Conservation (phyloP, 2,797 vertebrate species). For the Chrosomus eos region DNA sequence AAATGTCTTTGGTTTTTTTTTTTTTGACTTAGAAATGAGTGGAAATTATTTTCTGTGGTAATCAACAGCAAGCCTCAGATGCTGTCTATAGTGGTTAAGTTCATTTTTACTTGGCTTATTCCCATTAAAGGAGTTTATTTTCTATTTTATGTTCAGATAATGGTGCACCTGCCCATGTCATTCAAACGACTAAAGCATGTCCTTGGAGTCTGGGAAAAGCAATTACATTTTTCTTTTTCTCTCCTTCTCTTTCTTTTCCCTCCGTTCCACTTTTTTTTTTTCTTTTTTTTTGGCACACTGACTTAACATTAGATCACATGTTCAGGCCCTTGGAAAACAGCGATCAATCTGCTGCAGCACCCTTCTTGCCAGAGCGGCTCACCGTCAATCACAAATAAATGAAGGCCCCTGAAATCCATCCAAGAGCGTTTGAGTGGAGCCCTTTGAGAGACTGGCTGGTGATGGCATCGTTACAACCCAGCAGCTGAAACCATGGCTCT, state of each 20-base stretch:
- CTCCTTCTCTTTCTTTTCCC: slow-evolving; percentile 35
- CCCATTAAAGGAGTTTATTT: slow-evolving; percentile 11
- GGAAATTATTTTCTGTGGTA: background rate
- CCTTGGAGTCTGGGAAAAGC: slow-evolving; percentile 47
- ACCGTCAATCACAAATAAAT: slow-evolving; percentile 61
- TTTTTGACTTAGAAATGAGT: background rate
- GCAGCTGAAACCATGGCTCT: slow-evolving; percentile 9
- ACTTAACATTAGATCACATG: slow-evolving; percentile 68
- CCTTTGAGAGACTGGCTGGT: slow-evolving; percentile 33
- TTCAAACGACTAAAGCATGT: background rate
- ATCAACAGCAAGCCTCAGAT: slow-evolving; percentile 15
- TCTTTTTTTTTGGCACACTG: slow-evolving; percentile 41
- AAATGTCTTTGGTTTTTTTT: too few species aligned
- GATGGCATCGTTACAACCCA: slow-evolving; percentile 50
- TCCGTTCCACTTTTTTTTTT: background rate
- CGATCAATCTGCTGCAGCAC: slow-evolving; percentile 63
- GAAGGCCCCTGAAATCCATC: slow-evolving; percentile 51
- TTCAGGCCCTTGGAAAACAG: slow-evolving; percentile 58
- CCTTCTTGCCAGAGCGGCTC: slow-evolving; percentile 58
- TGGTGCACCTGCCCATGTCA: slow-evolving; percentile 1
- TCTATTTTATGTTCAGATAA: slow-evolving; percentile 30
- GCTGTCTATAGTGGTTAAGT: background rate
- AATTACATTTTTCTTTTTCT: slow-evolving; percentile 58
- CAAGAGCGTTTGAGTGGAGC: slow-evolving; percentile 26
- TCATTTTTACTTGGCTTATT: background rate